phyloP scores from a whole-genome alignment of 2,797 vertebrate species.

The Anas acuta region DNA sequence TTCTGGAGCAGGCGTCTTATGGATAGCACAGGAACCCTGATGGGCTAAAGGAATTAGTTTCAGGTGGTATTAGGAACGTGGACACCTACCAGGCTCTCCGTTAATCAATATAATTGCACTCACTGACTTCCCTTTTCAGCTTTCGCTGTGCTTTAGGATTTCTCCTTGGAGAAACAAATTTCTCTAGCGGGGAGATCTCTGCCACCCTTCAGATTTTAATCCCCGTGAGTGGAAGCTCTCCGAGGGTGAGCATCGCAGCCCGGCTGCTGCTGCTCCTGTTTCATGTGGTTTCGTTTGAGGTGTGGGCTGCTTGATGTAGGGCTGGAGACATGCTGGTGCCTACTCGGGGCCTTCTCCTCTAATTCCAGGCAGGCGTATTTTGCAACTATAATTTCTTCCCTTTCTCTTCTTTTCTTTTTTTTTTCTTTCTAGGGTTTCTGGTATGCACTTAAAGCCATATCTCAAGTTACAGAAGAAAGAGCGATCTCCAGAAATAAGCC shows the following conservation, averaged over 20 bases:
- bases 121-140: background rate
- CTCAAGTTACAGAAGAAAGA: conserved; percentile 86
- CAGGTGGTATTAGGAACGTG: background rate
- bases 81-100: background rate
- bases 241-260: background rate
- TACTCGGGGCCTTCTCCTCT: background rate
- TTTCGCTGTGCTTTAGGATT: background rate
- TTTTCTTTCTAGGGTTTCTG: conserved; percentile 79
- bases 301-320: background rate
- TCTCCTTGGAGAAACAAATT: background rate
- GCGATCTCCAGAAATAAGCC: conserved; percentile 75
- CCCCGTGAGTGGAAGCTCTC: background rate
- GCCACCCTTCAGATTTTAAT: background rate
- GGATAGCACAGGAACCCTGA: rapidly evolving
- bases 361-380: background rate
- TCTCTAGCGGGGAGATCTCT: background rate
- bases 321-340: background rate
- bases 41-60: background rate
- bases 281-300: background rate
- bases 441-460: conserved; percentile 91
- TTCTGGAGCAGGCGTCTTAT: rapidly evolving
- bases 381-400: conserved; percentile 34
- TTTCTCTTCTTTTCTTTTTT: background rate
- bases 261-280: background rate
- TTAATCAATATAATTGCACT: background rate